Conservation (phyloP, 2,113 vertebrate genomes). For the Centrocercus urophasianus region DNA sequence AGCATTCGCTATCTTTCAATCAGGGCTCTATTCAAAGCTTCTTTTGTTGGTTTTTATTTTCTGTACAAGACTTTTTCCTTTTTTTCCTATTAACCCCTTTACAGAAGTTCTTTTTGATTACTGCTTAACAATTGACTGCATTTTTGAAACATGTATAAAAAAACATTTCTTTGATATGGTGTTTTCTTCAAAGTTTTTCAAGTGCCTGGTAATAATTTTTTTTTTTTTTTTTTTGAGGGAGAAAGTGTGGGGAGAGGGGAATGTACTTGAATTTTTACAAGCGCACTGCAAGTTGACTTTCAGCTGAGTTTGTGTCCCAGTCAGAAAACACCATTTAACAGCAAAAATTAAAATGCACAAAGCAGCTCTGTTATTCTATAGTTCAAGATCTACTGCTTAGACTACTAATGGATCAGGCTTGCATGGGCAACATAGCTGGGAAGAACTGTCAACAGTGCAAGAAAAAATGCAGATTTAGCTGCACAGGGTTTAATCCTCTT, state of each 20-base stretch:
- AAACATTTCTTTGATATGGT: neutral
- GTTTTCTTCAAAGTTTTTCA: neutral
- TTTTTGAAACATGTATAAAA: neutral
- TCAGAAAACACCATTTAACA: neutral
- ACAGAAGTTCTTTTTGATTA: neutral
- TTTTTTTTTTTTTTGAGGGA: neutral
- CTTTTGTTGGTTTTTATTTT: neutral
- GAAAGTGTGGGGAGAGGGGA: neutral
- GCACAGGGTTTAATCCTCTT: neutral
- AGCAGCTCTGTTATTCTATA: constrained; percentile 7
- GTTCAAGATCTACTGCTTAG: neutral
- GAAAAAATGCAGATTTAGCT: accelerated
- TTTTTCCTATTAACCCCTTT: neutral
- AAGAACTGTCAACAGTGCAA: neutral
- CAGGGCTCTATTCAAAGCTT: constrained; percentile 25
- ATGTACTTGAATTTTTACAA: neutral
- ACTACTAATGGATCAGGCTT: neutral
- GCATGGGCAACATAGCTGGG: neutral
- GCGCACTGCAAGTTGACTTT: neutral
- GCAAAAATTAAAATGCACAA: constrained; percentile 29
- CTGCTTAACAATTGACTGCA: neutral
- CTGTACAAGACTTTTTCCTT: neutral
- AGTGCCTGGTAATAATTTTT: neutral
- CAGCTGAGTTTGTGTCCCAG: neutral
- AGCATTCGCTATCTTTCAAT: constrained; percentile 42